Percentiles rank a stretch among this genome's conserved stretches.
phyloP scores from a whole-genome alignment of 2,797 vertebrate genomes.

The Knipowitschia caucasica region DNA sequence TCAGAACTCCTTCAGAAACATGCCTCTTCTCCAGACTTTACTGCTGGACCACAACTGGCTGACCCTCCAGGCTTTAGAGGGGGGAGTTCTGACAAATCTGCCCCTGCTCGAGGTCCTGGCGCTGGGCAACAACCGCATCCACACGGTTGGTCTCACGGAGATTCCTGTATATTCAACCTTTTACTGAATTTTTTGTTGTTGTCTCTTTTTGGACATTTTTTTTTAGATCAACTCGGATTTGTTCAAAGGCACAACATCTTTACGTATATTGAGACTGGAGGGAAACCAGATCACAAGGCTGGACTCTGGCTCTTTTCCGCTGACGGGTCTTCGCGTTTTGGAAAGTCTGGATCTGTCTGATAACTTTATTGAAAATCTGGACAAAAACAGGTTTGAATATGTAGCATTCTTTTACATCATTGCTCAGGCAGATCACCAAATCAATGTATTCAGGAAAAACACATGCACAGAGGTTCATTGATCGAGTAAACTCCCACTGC shows the following conservation, averaged over 20 bases:
- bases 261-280: constrained; percentile 73
- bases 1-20: constrained; percentile 67
- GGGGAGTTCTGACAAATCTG: constrained; percentile 69
- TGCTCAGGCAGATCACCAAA: no score
- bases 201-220: neutral
- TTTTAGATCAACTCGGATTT: constrained; percentile 65
- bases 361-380: constrained; percentile 75
- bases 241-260: constrained; percentile 64
- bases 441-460: no score
- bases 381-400: constrained; percentile 49
- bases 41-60: constrained; percentile 78
- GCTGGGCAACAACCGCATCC: constrained; percentile 73
- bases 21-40: constrained; percentile 66
- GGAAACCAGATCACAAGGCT: constrained; percentile 77
- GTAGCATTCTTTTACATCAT: neutral
- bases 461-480: neutral
- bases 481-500: neutral
- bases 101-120: constrained; percentile 66
- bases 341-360: constrained; percentile 79
- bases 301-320: constrained; percentile 65
- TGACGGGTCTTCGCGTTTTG: constrained; percentile 61
- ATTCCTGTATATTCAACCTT: neutral
- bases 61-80: constrained; percentile 64
- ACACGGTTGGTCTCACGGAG: constrained; percentile 37
- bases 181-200: neutral